Percentiles rank a stretch among this genome's conserved stretches.
phyloP scores from a whole-genome alignment of 1,140 invertebrate genomes.

The Drosophila ogumai region DNA sequence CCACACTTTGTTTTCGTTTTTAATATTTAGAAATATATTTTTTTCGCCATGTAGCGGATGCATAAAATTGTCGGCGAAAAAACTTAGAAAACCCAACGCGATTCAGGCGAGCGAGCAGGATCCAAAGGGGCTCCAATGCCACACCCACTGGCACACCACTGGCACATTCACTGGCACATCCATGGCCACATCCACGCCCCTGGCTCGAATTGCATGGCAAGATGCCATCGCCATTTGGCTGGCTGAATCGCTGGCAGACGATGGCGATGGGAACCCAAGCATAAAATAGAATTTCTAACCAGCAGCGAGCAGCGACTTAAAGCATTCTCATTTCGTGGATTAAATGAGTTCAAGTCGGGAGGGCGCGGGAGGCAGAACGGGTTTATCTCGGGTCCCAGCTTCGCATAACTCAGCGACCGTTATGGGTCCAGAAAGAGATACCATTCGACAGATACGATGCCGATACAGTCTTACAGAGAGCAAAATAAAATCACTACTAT shows the following conservation, averaged over 20 bases:
- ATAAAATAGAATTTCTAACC: slow-evolving; percentile 80
- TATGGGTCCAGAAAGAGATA: slow-evolving; percentile 34
- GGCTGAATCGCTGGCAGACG: slow-evolving; percentile 59
- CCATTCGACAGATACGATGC: slow-evolving; percentile 3
- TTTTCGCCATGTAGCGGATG: slow-evolving; percentile 49
- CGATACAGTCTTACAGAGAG: slow-evolving; percentile 1
- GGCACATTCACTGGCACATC: slow-evolving; percentile 23
- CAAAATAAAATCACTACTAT: background rate
- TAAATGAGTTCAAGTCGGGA: slow-evolving; percentile 53
- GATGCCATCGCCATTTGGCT: slow-evolving; percentile 71
- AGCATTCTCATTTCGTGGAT: slow-evolving; percentile 68
- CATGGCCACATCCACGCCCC: slow-evolving; percentile 54
- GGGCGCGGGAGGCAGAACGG: slow-evolving; percentile 42
- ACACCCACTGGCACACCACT: slow-evolving; percentile 17
- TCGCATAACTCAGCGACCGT: slow-evolving; percentile 55
- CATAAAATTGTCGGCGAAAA: slow-evolving; percentile 66
- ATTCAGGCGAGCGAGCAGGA: slow-evolving; percentile 46
- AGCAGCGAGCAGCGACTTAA: slow-evolving; percentile 53
- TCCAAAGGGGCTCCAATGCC: slow-evolving; percentile 43
- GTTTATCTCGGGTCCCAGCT: slow-evolving; percentile 54
- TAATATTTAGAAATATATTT: slow-evolving; percentile 4
- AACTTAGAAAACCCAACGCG: slow-evolving; percentile 68
- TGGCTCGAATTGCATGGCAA: slow-evolving; percentile 74
- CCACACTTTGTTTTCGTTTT: background rate
- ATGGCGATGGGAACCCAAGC: slow-evolving; percentile 60